Conservation (phyloP, 2,113 vertebrate genomes). For the Eudyptes chrysolophus region DNA sequence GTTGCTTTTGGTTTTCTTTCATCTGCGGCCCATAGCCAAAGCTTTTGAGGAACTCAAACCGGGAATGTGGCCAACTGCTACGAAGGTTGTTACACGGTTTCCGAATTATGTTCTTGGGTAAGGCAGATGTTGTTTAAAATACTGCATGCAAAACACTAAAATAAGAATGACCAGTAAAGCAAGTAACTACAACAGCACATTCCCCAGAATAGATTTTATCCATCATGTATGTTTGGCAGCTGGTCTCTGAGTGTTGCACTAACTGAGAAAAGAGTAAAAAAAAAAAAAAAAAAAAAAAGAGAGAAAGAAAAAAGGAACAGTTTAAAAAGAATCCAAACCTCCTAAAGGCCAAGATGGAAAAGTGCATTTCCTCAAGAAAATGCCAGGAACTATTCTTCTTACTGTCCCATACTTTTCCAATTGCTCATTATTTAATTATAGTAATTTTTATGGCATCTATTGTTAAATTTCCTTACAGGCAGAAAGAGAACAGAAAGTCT, state of each 20-base stretch:
- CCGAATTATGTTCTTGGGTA: slow-evolving; percentile 43
- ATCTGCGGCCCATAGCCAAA: slow-evolving; percentile 35
- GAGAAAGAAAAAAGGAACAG: background rate
- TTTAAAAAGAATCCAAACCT: background rate
- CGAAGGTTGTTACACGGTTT: slow-evolving; percentile 56
- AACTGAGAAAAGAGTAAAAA: background rate
- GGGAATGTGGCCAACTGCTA: slow-evolving; percentile 52
- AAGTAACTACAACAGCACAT: background rate
- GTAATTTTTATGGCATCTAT: slow-evolving; percentile 23
- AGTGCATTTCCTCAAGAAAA: background rate
- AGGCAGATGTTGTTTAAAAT: slow-evolving; percentile 54
- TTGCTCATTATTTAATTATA: slow-evolving; percentile 44
- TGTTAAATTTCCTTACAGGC: slow-evolving; percentile 1
- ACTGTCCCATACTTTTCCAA: background rate
- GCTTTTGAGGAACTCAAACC: slow-evolving; percentile 62
- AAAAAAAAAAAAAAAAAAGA: too few species aligned
- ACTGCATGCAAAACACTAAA: slow-evolving; percentile 5
- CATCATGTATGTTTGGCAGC: background rate
- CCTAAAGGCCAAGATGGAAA: background rate
- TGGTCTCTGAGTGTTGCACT: background rate
- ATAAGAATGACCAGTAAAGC: slow-evolving; percentile 27
- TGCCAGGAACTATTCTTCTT: background rate
- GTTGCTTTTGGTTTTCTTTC: slow-evolving; percentile 54
- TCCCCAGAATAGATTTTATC: slow-evolving; percentile 39
- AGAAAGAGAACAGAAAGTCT: slow-evolving; percentile 2